Conservation (phyloP, 2,113 vertebrate genomes). For the Marmota flaviventris region DNA sequence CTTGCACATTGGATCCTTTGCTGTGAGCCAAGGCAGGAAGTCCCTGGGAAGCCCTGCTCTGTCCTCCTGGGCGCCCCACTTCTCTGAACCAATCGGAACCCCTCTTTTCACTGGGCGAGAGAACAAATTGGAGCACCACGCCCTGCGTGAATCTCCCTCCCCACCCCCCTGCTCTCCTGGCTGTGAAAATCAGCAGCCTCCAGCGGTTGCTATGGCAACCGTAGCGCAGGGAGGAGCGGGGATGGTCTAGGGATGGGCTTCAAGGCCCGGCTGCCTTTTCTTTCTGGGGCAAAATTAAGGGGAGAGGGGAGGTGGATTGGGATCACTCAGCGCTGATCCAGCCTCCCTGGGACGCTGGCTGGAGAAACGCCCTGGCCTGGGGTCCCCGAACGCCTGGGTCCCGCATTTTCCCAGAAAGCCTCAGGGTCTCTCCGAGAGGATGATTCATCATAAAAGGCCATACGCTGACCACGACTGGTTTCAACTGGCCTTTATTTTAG, state of each 20-base stretch:
- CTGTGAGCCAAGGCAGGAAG: not conserved
- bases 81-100: not conserved
- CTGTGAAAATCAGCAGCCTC: not conserved
- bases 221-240: not conserved
- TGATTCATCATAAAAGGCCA: not conserved
- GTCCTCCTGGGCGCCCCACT: not conserved
- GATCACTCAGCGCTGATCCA: not conserved
- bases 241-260: not conserved
- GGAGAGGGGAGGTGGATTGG: not conserved
- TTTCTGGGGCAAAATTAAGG: not conserved
- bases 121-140: not conserved
- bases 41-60: not conserved
- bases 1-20: not conserved
- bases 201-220: conserved; percentile 57
- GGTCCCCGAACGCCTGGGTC: not conserved
- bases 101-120: not conserved
- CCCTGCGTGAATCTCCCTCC: not conserved
- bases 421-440: not conserved
- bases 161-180: not conserved
- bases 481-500: not conserved
- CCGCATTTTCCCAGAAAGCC: not conserved
- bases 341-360: not conserved
- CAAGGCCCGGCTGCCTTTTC: not conserved
- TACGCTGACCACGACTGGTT: not conserved
- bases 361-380: too few relatives aligned